Conservation (phyloP, 2,797 vertebrate species). For the Darevskia mixta region DNA sequence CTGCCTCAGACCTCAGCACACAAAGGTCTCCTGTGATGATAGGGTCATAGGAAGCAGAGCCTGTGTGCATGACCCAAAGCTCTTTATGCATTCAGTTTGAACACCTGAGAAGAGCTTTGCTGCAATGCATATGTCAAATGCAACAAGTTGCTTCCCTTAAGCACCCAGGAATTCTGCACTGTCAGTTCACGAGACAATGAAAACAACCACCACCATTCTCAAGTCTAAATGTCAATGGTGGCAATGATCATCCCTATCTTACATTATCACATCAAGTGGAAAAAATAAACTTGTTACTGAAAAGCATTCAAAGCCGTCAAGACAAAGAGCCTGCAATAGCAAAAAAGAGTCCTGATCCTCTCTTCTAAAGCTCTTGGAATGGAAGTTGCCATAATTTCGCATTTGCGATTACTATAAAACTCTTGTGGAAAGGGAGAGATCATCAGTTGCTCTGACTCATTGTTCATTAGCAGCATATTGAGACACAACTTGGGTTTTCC, state of each 20-base stretch:
- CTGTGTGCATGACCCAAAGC: neutral
- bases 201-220: constrained; percentile 40
- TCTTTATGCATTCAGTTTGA: neutral
- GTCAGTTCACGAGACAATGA: neutral
- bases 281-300: constrained; percentile 60
- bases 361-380: constrained; percentile 56
- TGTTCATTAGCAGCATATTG: constrained; percentile 75
- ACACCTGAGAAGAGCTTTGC: neutral
- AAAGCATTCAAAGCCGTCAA: constrained; percentile 41
- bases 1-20: neutral
- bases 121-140: neutral
- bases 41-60: neutral
- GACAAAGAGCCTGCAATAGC: constrained; percentile 47
- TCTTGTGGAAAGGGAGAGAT: constrained; percentile 61
- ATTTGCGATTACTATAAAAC: constrained; percentile 65
- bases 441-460: constrained; percentile 74
- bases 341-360: constrained; percentile 56
- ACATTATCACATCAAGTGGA: constrained; percentile 28
- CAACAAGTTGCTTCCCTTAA: neutral
- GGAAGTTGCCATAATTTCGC: constrained; percentile 52
- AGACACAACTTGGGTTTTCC: constrained; percentile 80
- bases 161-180: neutral
- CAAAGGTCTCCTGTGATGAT: neutral
- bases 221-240: constrained; percentile 58
- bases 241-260: constrained; percentile 36